Evolutionary conservation across 2,113 vertebrate genomes (phyloP), one percentile per base, ranked within the genome.

Genomic region (Euleptes europaea): DNA sequence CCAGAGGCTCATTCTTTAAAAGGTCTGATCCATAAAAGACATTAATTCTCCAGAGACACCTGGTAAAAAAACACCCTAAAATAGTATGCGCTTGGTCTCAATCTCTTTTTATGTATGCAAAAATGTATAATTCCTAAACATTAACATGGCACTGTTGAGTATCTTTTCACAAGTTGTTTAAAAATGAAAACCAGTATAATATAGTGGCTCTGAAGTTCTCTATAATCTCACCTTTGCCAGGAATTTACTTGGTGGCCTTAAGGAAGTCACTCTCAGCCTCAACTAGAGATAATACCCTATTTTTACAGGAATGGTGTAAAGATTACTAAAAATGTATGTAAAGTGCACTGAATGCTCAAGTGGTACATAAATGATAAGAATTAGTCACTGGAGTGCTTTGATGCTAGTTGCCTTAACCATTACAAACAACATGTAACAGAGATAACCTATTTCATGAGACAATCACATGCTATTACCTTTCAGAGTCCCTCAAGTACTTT

Each of bases 401-500:
- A 42, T 28, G 28, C 6, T 15, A 26, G n/a, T 17, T 76, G 38
- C 82, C 14, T 51, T 49, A 35, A 33, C 23, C 5, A 54, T 2
- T 49, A 82, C 0, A 1, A 0, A 26, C 35, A 84, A 70, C 1
- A 63, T 70, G n/a, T 57, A 73, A 0, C 79, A 57, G 15, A 84
- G 35, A 63, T 47, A 76, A 1, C n/a, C 31, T 82, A 31, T 82
- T n/a, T 72, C 44, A 51, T 31, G 31, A 67, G 21, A 82, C 60
- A 28, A 63, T 63, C 60, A 26, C 17, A 84, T 74, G 65, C 17
- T 47, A 19, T 88, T 91, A 97, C 96, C 96, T 95, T 88, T 96
- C 96, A 3, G 94, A 75, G 71, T 95, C 95, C 17, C 88, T 94
- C 81, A 94, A 91, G 0, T 94, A 93, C 94, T 95, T 92, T 82